Conservation (phyloP, 2,113 vertebrate species). For the Fulica atra region DNA sequence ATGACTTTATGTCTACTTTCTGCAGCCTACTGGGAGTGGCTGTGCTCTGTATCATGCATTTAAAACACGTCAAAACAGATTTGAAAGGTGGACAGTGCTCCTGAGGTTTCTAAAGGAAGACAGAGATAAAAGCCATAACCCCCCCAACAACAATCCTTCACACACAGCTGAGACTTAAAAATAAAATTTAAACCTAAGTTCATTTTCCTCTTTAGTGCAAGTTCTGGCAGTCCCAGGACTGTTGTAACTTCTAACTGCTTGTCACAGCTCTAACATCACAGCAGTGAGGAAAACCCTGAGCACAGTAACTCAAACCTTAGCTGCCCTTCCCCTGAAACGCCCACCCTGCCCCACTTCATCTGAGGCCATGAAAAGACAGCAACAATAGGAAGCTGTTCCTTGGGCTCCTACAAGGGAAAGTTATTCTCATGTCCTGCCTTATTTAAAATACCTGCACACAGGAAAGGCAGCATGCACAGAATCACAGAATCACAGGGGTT, state of each 20-base stretch:
- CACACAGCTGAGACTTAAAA: neutral
- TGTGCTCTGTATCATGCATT: neutral
- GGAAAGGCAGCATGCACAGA: neutral
- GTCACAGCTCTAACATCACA: neutral
- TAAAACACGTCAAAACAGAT: constrained; percentile 15
- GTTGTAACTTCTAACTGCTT: neutral
- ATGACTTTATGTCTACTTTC: neutral
- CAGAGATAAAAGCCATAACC: neutral
- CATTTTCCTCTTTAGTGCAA: neutral
- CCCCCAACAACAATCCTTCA: neutral
- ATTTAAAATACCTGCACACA: neutral
- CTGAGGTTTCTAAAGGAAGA: constrained; percentile 18
- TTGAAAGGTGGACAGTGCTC: neutral
- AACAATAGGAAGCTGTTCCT: neutral
- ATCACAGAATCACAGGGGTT: no score
- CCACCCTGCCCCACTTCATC: neutral
- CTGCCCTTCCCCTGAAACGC: neutral
- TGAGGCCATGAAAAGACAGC: neutral
- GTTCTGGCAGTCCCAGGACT: neutral
- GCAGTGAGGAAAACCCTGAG: neutral
- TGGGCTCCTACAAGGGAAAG: neutral
- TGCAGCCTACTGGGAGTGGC: neutral
- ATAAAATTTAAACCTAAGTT: neutral
- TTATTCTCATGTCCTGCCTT: neutral
- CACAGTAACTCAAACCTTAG: neutral